Conservation (phyloP, 2,113 vertebrate genomes). For the Tauraco erythrolophus region DNA sequence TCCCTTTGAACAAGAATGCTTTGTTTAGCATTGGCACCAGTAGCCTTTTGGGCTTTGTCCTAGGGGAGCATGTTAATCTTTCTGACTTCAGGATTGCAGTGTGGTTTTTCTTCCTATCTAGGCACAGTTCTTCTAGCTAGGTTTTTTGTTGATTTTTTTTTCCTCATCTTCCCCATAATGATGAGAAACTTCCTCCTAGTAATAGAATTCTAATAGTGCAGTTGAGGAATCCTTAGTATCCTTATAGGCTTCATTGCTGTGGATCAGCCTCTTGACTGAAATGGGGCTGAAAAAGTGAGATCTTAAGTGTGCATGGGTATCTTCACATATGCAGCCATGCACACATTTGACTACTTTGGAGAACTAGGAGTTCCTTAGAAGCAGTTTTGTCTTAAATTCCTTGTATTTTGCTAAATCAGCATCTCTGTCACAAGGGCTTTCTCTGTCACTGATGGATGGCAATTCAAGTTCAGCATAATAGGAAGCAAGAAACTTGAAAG, state of each 20-base stretch:
- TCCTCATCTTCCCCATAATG: not conserved
- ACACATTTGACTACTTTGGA: not conserved
- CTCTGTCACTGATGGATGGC: not conserved
- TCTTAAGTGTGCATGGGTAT: not conserved
- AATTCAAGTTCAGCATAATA: not conserved
- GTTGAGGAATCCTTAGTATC: not conserved
- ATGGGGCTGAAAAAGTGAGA: not conserved
- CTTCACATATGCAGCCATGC: not conserved
- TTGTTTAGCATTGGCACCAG: not conserved
- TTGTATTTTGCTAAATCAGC: not conserved
- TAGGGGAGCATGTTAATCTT: not conserved
- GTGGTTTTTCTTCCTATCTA: not conserved
- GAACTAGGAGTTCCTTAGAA: not conserved
- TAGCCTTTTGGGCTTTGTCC: not conserved
- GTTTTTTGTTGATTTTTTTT: not conserved
- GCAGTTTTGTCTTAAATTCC: not conserved
- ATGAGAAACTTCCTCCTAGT: not conserved
- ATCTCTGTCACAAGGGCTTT: not conserved
- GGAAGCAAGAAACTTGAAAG: not conserved
- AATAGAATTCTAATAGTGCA: not conserved
- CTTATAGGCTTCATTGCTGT: not conserved
- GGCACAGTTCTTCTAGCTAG: not conserved
- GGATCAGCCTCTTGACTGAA: not conserved
- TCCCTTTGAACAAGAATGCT: not conserved
- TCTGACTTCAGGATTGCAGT: not conserved